Conservation (phyloP, 2,888 invertebrate species). For the Calameuta pallipes region DNA sequence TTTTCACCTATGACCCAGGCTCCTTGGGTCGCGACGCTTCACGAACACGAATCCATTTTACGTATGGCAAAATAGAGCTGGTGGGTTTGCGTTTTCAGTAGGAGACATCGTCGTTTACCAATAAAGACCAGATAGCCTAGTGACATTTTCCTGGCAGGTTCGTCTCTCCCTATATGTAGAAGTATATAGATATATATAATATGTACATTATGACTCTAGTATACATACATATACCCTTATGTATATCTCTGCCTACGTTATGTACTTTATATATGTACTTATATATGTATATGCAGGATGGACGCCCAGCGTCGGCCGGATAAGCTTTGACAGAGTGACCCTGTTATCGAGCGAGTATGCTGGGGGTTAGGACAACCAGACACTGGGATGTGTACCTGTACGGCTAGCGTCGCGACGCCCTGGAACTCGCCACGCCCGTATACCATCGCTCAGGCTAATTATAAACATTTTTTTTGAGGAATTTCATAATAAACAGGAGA, state of each 20-base stretch:
- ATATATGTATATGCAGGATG: background rate
- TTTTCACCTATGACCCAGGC: background rate
- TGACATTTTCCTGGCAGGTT: background rate
- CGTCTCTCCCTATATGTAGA: background rate
- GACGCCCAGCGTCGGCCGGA: background rate
- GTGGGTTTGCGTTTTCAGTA: background rate
- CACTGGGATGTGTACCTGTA: background rate
- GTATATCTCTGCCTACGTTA: background rate
- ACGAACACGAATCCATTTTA: background rate
- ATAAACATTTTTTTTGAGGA: background rate
- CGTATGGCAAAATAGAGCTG: background rate
- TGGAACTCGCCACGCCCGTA: background rate
- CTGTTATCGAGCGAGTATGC: slow-evolving; percentile 3
- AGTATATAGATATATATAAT: background rate
- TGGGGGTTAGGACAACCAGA: background rate
- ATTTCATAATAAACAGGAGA: background rate
- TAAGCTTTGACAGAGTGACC: slow-evolving; percentile 5
- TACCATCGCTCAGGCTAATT: background rate
- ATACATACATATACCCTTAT: background rate
- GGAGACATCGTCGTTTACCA: background rate
- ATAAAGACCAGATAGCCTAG: background rate
- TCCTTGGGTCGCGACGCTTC: background rate
- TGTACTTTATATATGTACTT: background rate
- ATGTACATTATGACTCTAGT: background rate
- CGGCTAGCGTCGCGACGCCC: slow-evolving; percentile 1